phyloP scores from a whole-genome alignment of 2,888 invertebrate species.

The Ophion obscuratus region DNA sequence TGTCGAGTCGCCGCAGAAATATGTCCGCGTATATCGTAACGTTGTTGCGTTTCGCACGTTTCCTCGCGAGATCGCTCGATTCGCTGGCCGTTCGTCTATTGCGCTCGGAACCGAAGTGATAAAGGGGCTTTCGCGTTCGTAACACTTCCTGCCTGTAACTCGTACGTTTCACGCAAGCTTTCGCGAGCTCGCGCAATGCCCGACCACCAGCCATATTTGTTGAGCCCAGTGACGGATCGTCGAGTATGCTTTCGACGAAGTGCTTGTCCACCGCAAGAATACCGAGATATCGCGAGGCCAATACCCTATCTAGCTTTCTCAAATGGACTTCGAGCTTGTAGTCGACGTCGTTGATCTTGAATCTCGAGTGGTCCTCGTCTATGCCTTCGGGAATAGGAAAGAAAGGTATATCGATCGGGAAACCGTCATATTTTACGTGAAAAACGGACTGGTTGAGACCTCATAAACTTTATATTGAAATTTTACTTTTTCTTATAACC shows the following conservation, averaged over 20 bases:
- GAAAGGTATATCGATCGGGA: neutral
- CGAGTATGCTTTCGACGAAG: constrained; percentile 81
- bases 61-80: constrained; percentile 76
- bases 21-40: constrained; percentile 82
- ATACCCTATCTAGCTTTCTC: constrained; percentile 72
- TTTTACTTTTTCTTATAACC: neutral
- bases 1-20: constrained; percentile 79
- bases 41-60: constrained; percentile 77
- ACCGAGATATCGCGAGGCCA: constrained; percentile 84
- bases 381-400: constrained; percentile 70
- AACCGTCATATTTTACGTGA: neutral
- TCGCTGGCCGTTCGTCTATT: constrained; percentile 78
- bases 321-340: constrained; percentile 63
- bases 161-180: constrained; percentile 79
- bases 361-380: constrained; percentile 75
- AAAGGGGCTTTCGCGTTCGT: constrained; percentile 84
- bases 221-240: constrained; percentile 76
- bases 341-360: constrained; percentile 75
- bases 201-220: constrained; percentile 82
- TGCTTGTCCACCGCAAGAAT: constrained; percentile 83
- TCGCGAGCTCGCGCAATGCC: constrained; percentile 77
- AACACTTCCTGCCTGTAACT: constrained; percentile 83
- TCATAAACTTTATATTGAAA: neutral
- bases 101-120: constrained; percentile 82
- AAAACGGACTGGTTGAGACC: neutral